Percentiles rank a stretch among this genome's conserved stretches.
These are phyloP conservation scores for Aplocera efformata DNA, from an alignment of 2,888 invertebrate genomes.

Conservation along the genomic window DNA sequence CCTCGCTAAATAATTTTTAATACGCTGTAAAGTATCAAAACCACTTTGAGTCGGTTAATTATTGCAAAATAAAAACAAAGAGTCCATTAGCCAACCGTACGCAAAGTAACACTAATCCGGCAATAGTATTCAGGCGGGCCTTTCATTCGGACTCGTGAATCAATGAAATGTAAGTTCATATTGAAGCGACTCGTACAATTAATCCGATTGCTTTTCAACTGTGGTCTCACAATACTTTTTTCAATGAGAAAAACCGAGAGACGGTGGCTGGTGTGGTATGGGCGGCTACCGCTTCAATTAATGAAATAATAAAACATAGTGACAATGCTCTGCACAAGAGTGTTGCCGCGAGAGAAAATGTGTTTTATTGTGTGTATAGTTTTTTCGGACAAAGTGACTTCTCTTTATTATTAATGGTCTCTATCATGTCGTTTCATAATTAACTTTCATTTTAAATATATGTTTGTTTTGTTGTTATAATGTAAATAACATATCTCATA, in stretches of 20 bases:
- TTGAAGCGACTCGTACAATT: constrained; percentile 36
- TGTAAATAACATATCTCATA: no score
- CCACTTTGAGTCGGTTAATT: constrained; percentile 19
- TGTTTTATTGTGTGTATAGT: constrained; percentile 3
- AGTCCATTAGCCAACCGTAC: constrained; percentile 10
- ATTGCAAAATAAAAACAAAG: constrained; percentile 18
- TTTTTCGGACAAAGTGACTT: neutral
- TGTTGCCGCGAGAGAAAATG: constrained; percentile 6
- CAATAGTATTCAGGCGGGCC: constrained; percentile 21
- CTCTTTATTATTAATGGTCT: neutral
- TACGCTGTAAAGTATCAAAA: constrained; percentile 30
- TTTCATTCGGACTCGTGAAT: constrained; percentile 20
- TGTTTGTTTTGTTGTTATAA: no score
- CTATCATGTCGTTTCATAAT: no score
- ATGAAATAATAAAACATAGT: constrained; percentile 44
- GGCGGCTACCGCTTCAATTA: constrained; percentile 40
- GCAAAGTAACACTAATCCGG: constrained; percentile 23
- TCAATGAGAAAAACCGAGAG: constrained; percentile 32
- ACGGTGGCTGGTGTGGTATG: constrained; percentile 24
- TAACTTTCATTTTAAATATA: no score
- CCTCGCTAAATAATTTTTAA: constrained; percentile 35
- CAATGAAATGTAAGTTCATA: constrained; percentile 41
- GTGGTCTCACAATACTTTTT: constrained; percentile 34
- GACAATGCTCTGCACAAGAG: constrained; percentile 26
- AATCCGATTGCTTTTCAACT: constrained; percentile 40